phyloP scores from a whole-genome alignment of 2,888 invertebrate species.

The Frankliniella fusca region DNA sequence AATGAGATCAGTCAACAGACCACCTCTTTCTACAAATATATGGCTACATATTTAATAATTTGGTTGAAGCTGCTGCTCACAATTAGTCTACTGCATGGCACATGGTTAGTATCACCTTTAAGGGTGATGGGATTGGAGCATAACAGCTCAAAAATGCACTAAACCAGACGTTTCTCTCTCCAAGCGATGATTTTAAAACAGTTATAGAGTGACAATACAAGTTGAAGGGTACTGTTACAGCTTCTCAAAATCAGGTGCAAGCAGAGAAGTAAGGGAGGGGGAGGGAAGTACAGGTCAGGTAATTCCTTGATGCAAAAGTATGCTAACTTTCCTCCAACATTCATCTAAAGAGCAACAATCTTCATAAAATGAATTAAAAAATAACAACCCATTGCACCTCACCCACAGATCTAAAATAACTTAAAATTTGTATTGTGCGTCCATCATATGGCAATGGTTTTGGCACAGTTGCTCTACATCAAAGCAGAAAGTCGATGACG shows the following conservation, averaged over 20 bases:
- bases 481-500: neutral
- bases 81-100: conserved; percentile 10
- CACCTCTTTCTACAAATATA: neutral
- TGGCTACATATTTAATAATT: neutral
- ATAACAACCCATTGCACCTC: neutral
- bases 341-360: neutral
- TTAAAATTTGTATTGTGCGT: neutral
- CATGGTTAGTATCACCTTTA: neutral
- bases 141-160: no score
- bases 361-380: neutral
- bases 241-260: no score
- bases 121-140: neutral
- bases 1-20: conserved; percentile 7
- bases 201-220: no score
- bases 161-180: no score
- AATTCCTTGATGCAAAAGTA: neutral
- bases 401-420: conserved; percentile 4
- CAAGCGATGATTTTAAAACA: no score
- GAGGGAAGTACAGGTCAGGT: no score
- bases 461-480: neutral
- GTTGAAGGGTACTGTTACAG: no score
- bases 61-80: conserved; percentile 24
- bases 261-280: neutral
- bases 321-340: neutral
- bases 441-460: neutral